phyloP scores from a whole-genome alignment of 2,113 vertebrate genomes.

The Pelecanoides urinatrix region DNA sequence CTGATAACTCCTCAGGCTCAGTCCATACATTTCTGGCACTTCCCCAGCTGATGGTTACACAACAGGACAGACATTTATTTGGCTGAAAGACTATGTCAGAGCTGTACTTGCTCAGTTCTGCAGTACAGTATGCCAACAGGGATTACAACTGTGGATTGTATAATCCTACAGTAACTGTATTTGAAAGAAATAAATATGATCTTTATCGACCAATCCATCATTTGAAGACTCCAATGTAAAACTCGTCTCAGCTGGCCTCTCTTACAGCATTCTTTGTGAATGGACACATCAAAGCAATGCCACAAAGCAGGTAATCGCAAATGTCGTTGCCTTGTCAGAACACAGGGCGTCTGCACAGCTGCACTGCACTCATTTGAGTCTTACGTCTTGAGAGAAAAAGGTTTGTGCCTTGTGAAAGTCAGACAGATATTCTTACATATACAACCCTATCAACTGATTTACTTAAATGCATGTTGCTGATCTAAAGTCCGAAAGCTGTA shows the following conservation, averaged over 20 bases:
- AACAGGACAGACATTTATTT: background rate
- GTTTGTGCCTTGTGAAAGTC: background rate
- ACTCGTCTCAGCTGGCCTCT: background rate
- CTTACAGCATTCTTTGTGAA: background rate
- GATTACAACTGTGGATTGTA: background rate
- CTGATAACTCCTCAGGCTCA: background rate
- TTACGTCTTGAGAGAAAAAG: background rate
- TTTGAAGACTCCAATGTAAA: background rate
- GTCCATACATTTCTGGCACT: background rate
- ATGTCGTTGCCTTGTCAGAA: background rate
- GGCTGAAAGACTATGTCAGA: background rate
- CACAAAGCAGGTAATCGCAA: background rate
- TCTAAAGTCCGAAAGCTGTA: background rate
- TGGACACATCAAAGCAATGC: background rate
- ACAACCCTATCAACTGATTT: background rate
- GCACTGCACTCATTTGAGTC: background rate
- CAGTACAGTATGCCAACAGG: background rate
- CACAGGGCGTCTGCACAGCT: background rate
- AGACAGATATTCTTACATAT: background rate
- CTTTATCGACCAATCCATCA: background rate
- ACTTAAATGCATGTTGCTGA: background rate
- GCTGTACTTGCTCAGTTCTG: background rate
- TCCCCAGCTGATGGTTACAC: background rate
- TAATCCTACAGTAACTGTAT: background rate
- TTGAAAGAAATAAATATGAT: background rate